These are phyloP conservation scores for Bellardia pandia DNA, from an alignment of 2,888 invertebrate genomes.

Conservation along the genomic window DNA sequence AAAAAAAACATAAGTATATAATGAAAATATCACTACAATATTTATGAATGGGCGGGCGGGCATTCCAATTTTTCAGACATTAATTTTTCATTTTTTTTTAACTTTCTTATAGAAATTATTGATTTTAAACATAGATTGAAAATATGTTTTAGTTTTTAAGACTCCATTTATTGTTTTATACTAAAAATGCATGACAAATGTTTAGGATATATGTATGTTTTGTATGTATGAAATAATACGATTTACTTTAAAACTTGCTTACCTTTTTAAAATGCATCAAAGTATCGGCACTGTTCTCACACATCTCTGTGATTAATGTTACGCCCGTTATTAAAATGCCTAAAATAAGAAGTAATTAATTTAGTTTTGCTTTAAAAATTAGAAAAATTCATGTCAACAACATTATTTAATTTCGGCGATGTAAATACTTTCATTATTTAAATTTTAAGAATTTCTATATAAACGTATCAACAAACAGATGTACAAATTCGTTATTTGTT, in stretches of 20 bases:
- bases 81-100: not conserved
- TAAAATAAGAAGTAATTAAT: conserved; percentile 60
- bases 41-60: not conserved
- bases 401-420: no score
- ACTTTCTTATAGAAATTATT: not conserved
- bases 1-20: not conserved
- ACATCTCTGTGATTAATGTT: conserved; percentile 99
- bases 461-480: no score
- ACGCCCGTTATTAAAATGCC: conserved; percentile 99
- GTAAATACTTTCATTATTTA: no score
- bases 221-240: not conserved
- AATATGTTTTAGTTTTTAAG: not conserved
- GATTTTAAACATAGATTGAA: not conserved
- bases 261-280: conserved; percentile 99
- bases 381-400: no score
- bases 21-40: not conserved
- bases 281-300: conserved; percentile 98
- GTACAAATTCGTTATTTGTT: no score
- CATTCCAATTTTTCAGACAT: conserved; percentile 42
- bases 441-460: no score
- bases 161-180: not conserved
- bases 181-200: not conserved
- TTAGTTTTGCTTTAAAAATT: no score
- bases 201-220: not conserved
- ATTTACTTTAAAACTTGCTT: conserved; percentile 86